These are phyloP conservation scores for Gibbula magus DNA, from an alignment of 2,888 invertebrate species.

Conservation along the genomic window DNA sequence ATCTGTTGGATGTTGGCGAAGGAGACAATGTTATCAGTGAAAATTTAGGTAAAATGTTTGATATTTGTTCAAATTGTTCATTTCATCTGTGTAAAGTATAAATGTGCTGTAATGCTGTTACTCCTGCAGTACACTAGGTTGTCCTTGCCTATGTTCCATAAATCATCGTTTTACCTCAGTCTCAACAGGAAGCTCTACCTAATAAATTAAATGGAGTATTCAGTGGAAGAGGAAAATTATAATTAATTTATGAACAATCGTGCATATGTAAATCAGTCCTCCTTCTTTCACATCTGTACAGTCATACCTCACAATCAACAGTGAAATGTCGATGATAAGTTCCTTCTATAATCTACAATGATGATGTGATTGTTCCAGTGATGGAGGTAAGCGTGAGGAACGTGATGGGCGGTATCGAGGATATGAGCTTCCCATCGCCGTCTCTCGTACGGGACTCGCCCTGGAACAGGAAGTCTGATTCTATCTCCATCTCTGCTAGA, in stretches of 20 bases:
- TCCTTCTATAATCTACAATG: background rate
- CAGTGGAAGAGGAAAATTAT: too few relatives aligned
- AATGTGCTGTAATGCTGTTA: too few relatives aligned
- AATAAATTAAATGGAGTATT: too few relatives aligned
- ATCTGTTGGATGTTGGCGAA: slow-evolving; percentile 48
- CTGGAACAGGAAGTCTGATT: slow-evolving; percentile 34
- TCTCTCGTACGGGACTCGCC: slow-evolving; percentile 3
- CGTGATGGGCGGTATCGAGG: slow-evolving; percentile 9
- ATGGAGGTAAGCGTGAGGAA: slow-evolving; percentile 56
- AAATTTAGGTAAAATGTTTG: slow-evolving; percentile 10
- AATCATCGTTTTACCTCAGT: too few relatives aligned
- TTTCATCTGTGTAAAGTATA: background rate
- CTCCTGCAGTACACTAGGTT: too few relatives aligned
- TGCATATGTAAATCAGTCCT: too few relatives aligned
- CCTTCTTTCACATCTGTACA: too few relatives aligned
- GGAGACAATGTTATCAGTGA: slow-evolving; percentile 32
- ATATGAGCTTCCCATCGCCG: slow-evolving; percentile 47
- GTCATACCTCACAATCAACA: too few relatives aligned
- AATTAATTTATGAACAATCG: too few relatives aligned
- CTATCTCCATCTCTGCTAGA: slow-evolving; percentile 49
- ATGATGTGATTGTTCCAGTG: slow-evolving; percentile 40
- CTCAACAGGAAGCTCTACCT: too few relatives aligned
- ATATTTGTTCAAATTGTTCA: background rate
- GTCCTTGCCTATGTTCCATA: too few relatives aligned
- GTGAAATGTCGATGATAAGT: too few relatives aligned